A percentile compares a stretch with the other conserved stretches of the same genome.
These are phyloP conservation scores for Meloidogyne hapla DNA, from an alignment of 1,140 invertebrate species.

Conservation along the genomic window DNA sequence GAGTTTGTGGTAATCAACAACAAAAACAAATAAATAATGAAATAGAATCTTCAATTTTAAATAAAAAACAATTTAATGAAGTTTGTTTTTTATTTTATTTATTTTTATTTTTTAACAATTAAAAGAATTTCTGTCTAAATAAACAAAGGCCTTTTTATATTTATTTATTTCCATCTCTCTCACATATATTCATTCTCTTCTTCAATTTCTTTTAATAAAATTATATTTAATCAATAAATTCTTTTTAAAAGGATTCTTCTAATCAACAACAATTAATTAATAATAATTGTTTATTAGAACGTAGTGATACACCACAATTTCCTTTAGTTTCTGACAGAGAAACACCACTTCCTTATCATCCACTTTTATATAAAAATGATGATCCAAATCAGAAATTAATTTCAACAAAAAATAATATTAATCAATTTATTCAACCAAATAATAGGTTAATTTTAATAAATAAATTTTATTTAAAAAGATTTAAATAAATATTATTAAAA, in stretches of 20 bases:
- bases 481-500: too few relatives aligned
- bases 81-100: not conserved
- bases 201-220: too few relatives aligned
- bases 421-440: not conserved
- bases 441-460: not conserved
- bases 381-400: not conserved
- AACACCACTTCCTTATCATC: conserved; percentile 62
- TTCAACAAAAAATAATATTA: not conserved
- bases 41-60: not conserved
- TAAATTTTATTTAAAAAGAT: conserved; percentile 14
- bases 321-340: conserved; percentile 65
- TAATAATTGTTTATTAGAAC: conserved; percentile 9
- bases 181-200: not conserved
- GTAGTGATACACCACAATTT: conserved; percentile 32
- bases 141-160: too few relatives aligned
- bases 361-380: conserved; percentile 53
- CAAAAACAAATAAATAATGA: conserved; percentile 1
- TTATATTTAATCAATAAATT: too few relatives aligned
- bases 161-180: too few relatives aligned
- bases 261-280: conserved; percentile 1
- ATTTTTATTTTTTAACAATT: too few relatives aligned
- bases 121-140: too few relatives aligned
- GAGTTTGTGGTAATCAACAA: not conserved
- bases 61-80: not conserved
- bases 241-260: too few relatives aligned